Evolutionary conservation across 2,113 vertebrate genomes (phyloP), one percentile per base, ranked within the genome.

Genomic region (Blennius ocellaris): DNA sequence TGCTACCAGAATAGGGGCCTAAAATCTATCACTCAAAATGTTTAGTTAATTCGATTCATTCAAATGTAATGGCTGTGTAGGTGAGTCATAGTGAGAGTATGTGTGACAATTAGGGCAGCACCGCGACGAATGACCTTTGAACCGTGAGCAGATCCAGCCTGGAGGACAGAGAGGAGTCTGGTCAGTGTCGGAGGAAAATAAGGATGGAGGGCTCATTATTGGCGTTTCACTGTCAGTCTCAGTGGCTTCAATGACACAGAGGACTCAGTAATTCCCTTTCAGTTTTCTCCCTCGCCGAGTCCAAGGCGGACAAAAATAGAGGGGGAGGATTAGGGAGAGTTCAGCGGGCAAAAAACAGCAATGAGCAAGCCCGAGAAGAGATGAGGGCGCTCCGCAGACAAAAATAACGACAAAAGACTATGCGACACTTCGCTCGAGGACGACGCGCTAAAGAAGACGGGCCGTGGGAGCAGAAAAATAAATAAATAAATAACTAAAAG

Each of bases 21-120:
- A 49, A 76, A 82, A 89, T 89, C 76, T 59, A 85, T 89, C 76
- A 58, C 60, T 9, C 30, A 57, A 72, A 78, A 75, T 82, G 78
- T 88, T 82, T 81, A 65, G 55, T 62, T 75, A 66, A 88, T 84
- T 76, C 85, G 61, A 78, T 78, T 78, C 45, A 76, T 76, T 78
- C 36, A 58, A 16, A 41, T 71, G 16, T 66, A 71, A 81, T 61
- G 41, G 59, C 1, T 52, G 43, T 44, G 52, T 51, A 53, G 47
- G 43, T 59, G 38, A 71, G 65, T 71, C 36, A 10, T 16, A 53
- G 39, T 39, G n/a, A 58, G 63, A 54, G 56, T 38, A 47, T 37
- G 52, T 15, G 38, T 11, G 39, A 54, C 11, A 15, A 45, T 59
- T 45, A 68, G 72, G 6, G 8, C 7, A 3, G 37, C 36, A 51